A percentile compares a stretch with the other conserved stretches of the same genome.
Conservation (phyloP, 2,113 vertebrate species). For the Odontophorus gujanensis region DNA sequence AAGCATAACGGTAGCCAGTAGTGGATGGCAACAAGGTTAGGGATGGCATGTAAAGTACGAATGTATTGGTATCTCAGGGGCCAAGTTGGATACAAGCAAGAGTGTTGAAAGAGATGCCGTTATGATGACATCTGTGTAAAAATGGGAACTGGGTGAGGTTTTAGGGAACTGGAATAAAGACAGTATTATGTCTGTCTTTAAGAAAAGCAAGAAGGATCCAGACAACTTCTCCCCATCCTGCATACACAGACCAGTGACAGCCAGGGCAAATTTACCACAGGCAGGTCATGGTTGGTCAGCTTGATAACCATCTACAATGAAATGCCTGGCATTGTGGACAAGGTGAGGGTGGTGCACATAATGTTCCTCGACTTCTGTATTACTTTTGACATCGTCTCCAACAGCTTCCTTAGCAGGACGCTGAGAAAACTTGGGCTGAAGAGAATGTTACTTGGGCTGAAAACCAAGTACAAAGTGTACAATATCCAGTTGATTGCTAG, state of each 20-base stretch:
- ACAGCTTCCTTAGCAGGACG: neutral
- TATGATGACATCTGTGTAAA: neutral
- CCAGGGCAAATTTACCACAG: neutral
- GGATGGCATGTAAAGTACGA: fast-evolving
- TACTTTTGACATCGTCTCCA: fast-evolving
- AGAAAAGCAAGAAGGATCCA: neutral
- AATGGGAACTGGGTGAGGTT: fast-evolving
- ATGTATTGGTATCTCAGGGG: neutral
- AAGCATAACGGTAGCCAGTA: neutral
- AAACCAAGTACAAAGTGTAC: neutral
- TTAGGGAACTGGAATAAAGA: neutral
- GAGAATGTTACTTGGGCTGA: neutral
- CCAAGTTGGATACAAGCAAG: neutral
- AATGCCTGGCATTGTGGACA: neutral
- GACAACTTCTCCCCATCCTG: neutral
- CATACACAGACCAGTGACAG: neutral
- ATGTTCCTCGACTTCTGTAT: neutral
- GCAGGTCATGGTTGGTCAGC: neutral
- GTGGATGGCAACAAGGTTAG: neutral
- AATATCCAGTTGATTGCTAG: neutral
- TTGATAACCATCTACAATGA: neutral
- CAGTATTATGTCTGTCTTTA: neutral
- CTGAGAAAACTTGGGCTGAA: neutral
- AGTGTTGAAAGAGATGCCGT: neutral
- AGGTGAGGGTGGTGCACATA: fast-evolving